These are phyloP conservation scores for Cheilosia vernalis DNA, from an alignment of 2,888 invertebrate genomes.

Conservation along the genomic window DNA sequence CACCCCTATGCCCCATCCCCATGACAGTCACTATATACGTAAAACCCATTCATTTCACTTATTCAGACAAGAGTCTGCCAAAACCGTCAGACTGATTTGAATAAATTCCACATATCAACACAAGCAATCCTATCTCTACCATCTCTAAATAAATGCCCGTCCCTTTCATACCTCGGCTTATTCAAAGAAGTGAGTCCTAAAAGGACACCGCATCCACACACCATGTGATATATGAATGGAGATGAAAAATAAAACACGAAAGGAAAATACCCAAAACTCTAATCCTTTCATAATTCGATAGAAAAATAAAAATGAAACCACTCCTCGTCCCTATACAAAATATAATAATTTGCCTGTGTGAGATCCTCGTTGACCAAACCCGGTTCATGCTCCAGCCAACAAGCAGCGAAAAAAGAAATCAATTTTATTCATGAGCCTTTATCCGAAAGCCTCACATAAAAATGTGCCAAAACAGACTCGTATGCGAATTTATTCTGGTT, in stretches of 20 bases:
- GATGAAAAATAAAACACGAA: slow-evolving; percentile 31
- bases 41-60: too few species aligned
- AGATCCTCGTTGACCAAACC: slow-evolving; percentile 58
- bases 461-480: slow-evolving; percentile 61
- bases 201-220: slow-evolving; percentile 22
- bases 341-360: slow-evolving; percentile 50
- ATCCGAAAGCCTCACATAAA: slow-evolving; percentile 44
- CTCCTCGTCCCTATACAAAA: slow-evolving; percentile 5
- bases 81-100: slow-evolving; percentile 26
- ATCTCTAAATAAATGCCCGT: slow-evolving; percentile 39
- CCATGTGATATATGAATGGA: neutral
- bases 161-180: slow-evolving; percentile 14
- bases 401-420: slow-evolving; percentile 25
- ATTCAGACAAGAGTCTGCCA: slow-evolving; percentile 5
- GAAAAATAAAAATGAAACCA: slow-evolving; percentile 30
- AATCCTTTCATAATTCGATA: slow-evolving; percentile 59
- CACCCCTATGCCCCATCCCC: too few species aligned
- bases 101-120: slow-evolving; percentile 28
- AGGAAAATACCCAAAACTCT: slow-evolving; percentile 41
- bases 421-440: slow-evolving; percentile 70
- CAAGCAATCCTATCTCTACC: slow-evolving; percentile 6
- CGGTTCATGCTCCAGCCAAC: neutral
- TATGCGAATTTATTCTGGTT: slow-evolving; percentile 45
- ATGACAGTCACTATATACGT: too few species aligned
- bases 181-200: slow-evolving; percentile 8